Evolutionary conservation across 2,113 vertebrate species (phyloP).

Genomic region (Ammodytes marinus): DNA sequence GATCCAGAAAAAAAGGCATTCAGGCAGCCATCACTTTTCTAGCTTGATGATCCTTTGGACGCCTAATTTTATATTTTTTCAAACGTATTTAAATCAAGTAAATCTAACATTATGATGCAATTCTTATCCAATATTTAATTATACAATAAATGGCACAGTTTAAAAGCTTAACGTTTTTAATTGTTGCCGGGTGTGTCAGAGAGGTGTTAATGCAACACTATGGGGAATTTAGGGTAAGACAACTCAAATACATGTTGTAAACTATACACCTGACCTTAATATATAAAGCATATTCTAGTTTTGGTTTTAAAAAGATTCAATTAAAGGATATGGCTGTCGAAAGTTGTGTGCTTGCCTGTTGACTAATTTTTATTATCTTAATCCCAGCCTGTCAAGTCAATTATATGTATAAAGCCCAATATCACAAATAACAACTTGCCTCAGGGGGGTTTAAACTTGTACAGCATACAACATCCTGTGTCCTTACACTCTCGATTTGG

Average conservation of each 20-base stretch:
- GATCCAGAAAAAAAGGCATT: slow-evolving; percentile 20
- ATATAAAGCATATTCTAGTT: not conserved
- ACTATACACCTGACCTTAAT: not conserved
- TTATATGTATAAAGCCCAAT: no score
- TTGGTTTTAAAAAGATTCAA: not conserved
- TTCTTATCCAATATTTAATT: not conserved
- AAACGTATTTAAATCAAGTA: slow-evolving; percentile 1
- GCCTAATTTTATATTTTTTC: slow-evolving; percentile 34
- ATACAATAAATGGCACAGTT: not conserved
- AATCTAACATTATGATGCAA: slow-evolving; percentile 5
- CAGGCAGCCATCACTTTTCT: not conserved
- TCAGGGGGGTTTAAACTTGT: no score
- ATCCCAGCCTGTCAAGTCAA: not conserved
- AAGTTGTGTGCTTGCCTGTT: not conserved
- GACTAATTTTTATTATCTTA: not conserved
- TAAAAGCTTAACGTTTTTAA: not conserved
- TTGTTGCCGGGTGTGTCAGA: not conserved
- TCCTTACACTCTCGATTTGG: no score
- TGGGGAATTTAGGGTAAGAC: not conserved
- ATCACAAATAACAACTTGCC: not conserved
- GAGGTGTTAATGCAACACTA: not conserved
- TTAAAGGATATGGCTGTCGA: not conserved
- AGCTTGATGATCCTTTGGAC: not conserved
- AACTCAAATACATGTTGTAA: not conserved
- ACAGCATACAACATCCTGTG: no score